Conservation (phyloP, 2,888 invertebrate genomes). For the Standfussiana lucernea region DNA sequence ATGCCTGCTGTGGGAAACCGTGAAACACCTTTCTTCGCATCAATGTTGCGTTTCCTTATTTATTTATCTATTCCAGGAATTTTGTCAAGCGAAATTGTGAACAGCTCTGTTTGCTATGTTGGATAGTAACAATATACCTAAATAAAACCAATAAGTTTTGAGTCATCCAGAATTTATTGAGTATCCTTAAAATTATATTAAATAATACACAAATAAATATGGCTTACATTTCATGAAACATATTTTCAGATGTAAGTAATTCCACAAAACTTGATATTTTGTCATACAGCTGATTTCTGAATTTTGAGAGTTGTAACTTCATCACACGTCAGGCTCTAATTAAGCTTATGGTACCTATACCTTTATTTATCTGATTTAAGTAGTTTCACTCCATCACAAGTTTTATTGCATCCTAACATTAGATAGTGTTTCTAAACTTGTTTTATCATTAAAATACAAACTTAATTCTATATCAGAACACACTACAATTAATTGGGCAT, state of each 20-base stretch:
- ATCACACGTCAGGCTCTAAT: not conserved
- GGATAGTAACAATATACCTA: not conserved
- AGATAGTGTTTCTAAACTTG: not conserved
- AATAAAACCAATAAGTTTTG: slow-evolving; percentile 13
- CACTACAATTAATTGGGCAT: not conserved
- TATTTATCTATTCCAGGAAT: too few species aligned
- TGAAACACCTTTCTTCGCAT: not conserved
- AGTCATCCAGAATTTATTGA: slow-evolving; percentile 22
- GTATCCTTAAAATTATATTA: not conserved
- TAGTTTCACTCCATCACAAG: not conserved
- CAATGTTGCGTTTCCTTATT: not conserved
- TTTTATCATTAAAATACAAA: not conserved
- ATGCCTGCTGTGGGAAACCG: not conserved
- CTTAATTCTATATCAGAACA: not conserved
- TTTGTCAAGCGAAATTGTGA: not conserved
- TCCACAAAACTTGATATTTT: not conserved
- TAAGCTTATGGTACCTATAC: not conserved
- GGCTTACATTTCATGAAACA: slow-evolving; percentile 17
- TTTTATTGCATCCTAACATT: slow-evolving; percentile 1
- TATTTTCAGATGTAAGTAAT: slow-evolving; percentile 14
- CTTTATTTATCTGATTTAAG: not conserved
- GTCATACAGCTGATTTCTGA: not conserved
- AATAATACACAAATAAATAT: not conserved
- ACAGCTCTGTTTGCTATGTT: not conserved
- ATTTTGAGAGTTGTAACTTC: not conserved